Conservation (phyloP, 2,888 invertebrate genomes). For the Orthosia gracilis region DNA sequence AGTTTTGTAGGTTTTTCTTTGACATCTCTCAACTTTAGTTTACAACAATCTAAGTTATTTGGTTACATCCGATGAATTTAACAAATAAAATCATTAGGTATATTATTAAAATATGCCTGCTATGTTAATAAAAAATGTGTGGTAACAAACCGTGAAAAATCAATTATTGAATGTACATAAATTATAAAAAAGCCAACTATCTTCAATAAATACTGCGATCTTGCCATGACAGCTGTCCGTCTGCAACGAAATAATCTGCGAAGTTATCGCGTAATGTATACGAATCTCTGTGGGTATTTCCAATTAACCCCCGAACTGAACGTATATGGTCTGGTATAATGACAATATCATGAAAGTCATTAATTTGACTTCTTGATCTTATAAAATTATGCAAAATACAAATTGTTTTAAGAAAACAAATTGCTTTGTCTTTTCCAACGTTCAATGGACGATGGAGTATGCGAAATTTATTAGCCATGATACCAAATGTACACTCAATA, state of each 20-base stretch:
- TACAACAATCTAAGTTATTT: conserved; percentile 59
- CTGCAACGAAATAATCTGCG: conserved; percentile 57
- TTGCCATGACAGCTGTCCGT: conserved; percentile 59
- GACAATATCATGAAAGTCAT: conserved; percentile 51
- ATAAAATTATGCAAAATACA: conserved; percentile 51
- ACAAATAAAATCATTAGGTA: conserved; percentile 61
- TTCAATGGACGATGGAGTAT: conserved; percentile 59
- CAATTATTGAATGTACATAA: conserved; percentile 49
- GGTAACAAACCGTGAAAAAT: conserved; percentile 55
- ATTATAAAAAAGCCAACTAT: conserved; percentile 53
- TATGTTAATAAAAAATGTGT: conserved; percentile 63
- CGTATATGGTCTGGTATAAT: conserved; percentile 58
- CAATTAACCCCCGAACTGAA: conserved; percentile 43
- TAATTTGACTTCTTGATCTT: conserved; percentile 32
- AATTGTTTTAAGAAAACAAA: conserved; percentile 48
- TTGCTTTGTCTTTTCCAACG: conserved; percentile 51
- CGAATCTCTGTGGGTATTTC: conserved; percentile 50
- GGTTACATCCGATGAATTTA: conserved; percentile 58
- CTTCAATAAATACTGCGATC: conserved; percentile 59
- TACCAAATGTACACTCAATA: conserved; percentile 57
- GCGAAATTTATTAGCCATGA: conserved; percentile 59
- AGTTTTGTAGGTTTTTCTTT: conserved; percentile 46
- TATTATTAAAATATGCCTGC: conserved; percentile 63
- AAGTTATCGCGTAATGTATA: conserved; percentile 60
- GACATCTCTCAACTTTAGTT: conserved; percentile 59